Conservation (phyloP, 2,797 vertebrate genomes). For the Tokudaia tokunoshimensis region DNA sequence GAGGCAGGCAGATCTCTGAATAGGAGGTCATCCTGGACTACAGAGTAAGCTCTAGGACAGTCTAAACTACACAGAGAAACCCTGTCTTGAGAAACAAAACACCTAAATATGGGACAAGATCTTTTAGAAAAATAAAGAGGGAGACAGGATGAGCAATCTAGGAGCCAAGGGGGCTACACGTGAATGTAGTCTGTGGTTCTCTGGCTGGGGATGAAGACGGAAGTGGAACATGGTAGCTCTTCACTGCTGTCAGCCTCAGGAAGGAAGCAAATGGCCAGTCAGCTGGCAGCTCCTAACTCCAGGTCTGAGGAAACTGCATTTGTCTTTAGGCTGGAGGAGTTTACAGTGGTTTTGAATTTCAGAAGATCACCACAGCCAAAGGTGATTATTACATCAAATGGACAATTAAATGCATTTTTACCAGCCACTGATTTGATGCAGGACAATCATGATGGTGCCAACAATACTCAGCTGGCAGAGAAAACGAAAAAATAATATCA, state of each 20-base stretch:
- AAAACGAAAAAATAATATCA: background rate
- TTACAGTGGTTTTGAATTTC: background rate
- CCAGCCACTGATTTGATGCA: constrained; percentile 27
- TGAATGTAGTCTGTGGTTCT: background rate
- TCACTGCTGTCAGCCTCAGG: background rate
- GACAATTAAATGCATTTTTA: constrained; percentile 20
- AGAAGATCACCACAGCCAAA: background rate
- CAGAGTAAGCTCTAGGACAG: background rate
- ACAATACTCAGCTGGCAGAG: background rate
- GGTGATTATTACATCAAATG: constrained; percentile 50
- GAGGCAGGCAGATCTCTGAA: background rate
- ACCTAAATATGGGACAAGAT: background rate
- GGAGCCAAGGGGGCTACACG: background rate
- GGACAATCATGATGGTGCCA: background rate
- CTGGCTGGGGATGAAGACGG: background rate
- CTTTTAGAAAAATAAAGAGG: background rate
- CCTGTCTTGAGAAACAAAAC: background rate
- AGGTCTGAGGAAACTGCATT: background rate
- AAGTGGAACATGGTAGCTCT: background rate
- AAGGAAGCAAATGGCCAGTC: background rate
- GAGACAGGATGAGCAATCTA: background rate
- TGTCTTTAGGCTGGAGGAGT: background rate
- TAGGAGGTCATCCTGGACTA: background rate
- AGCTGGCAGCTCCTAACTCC: background rate
- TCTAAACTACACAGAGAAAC: background rate